Base-by-base conservation (phyloP, 2,888 invertebrate genomes). In the Andrena fulva region DNA sequence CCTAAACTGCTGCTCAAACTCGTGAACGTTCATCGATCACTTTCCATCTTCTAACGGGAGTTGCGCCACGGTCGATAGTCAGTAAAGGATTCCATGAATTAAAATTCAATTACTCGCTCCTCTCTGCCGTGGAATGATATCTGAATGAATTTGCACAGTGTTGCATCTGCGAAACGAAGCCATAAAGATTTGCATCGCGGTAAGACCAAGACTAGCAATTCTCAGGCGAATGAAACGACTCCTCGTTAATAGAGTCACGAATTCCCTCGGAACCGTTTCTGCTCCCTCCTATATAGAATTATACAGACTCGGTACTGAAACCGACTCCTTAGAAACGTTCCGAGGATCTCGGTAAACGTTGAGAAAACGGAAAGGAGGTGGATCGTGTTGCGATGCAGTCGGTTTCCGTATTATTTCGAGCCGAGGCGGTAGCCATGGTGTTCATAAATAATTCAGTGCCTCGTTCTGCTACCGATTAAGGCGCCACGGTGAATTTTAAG, bases 361-460 rank as follows among this genome's bases (percentile, higher is more conserved):
- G 67, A 48, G 62, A 50, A 56, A 63, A 79, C 59, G 35, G 16
- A n/a, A 20, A 24, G n/a, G 29, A 48, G 48, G 59, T n/a, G 56
- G 29, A 31, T 16, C 20, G 66, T 67, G 67, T 66, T 33, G 52
- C 16, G 27, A 24, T 12, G 8, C 27, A 33, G 27, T 8, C 10
- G 8, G 35, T 35, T 10, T 24, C 12, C 16, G 50, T n/a, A 20
- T 27, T 52, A 35, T 52, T 63, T 52, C 33, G 24, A 35, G 16
- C 27, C 50, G 29, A 54, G 52, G 52, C 54, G 24, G 35, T 42
- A 29, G 35, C 20, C 56, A 56, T 27, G 56, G 50, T n/a, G 50
- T 42, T 70, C 73, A 73, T 78, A 20, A 67, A 78, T 78, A 62
- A 73, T 67, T 78, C 73, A 78, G 73, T 35, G 69, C 60, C 52